phyloP scores from a whole-genome alignment of 2,113 vertebrate species.

The Otis tarda region DNA sequence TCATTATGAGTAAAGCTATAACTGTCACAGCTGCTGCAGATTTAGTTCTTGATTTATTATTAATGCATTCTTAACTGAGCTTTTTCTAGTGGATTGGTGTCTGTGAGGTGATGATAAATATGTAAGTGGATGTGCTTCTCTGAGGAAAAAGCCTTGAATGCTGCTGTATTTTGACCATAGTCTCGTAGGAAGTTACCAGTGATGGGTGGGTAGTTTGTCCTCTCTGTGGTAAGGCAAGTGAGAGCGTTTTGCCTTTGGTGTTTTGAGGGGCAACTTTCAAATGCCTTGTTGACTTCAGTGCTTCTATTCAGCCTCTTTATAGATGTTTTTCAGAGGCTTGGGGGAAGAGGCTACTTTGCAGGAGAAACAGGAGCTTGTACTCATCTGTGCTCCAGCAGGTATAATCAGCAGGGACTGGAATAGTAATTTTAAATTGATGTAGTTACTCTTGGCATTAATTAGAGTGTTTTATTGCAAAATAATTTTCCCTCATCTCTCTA shows the following conservation, averaged over 20 bases:
- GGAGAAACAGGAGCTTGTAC: background rate
- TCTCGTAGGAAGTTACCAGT: background rate
- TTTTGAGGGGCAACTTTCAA: background rate
- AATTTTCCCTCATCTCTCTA: background rate
- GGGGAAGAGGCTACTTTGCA: background rate
- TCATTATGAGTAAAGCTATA: background rate
- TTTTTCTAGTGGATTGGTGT: background rate
- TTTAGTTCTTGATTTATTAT: constrained; percentile 15
- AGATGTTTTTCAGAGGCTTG: background rate
- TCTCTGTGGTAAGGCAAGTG: background rate
- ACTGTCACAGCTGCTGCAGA: background rate
- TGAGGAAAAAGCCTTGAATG: background rate
- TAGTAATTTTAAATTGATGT: background rate
- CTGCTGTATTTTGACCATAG: background rate
- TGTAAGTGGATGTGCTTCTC: background rate
- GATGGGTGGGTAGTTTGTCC: background rate
- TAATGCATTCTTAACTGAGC: background rate
- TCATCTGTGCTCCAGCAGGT: background rate
- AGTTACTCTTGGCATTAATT: background rate
- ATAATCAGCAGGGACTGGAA: background rate
- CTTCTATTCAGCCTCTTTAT: background rate
- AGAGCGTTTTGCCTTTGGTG: background rate
- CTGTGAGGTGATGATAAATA: background rate
- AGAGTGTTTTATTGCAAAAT: background rate
- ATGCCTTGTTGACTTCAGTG: background rate